phyloP scores from a whole-genome alignment of 2,888 invertebrate species.

The Dermolepida albohirtum region DNA sequence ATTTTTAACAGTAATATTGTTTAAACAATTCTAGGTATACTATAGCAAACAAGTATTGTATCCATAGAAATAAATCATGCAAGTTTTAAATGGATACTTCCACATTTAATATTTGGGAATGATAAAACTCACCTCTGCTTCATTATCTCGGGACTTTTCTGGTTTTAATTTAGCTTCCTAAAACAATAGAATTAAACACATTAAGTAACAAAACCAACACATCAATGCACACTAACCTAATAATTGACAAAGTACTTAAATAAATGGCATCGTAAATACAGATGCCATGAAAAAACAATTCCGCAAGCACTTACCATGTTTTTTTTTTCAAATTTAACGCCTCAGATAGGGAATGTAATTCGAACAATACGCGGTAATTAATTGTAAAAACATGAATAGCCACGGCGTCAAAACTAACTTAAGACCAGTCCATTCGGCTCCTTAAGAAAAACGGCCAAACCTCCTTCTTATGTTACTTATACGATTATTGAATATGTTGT shows the following conservation, averaged over 20 bases:
- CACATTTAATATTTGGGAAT: too few relatives aligned
- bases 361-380: constrained; percentile 51
- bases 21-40: too few relatives aligned
- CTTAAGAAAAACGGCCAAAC: constrained; percentile 16
- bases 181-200: constrained; percentile 62
- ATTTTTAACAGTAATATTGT: too few relatives aligned
- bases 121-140: constrained; percentile 68
- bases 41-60: too few relatives aligned
- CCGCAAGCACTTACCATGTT: constrained; percentile 49
- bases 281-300: constrained; percentile 3
- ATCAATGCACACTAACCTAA: constrained; percentile 51
- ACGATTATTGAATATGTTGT: constrained; percentile 10
- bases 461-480: constrained; percentile 6
- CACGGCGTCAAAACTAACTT: constrained; percentile 59
- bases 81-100: too few relatives aligned
- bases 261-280: neutral
- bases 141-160: constrained; percentile 69
- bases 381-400: constrained; percentile 63
- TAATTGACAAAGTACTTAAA: constrained; percentile 43
- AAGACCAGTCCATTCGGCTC: constrained; percentile 29
- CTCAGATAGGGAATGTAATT: constrained; percentile 48
- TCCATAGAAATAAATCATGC: too few relatives aligned
- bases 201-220: constrained; percentile 48
- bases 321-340: constrained; percentile 33
- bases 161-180: constrained; percentile 72